Conservation (phyloP, 2,888 invertebrate species). For the Drosophila mulleri region DNA sequence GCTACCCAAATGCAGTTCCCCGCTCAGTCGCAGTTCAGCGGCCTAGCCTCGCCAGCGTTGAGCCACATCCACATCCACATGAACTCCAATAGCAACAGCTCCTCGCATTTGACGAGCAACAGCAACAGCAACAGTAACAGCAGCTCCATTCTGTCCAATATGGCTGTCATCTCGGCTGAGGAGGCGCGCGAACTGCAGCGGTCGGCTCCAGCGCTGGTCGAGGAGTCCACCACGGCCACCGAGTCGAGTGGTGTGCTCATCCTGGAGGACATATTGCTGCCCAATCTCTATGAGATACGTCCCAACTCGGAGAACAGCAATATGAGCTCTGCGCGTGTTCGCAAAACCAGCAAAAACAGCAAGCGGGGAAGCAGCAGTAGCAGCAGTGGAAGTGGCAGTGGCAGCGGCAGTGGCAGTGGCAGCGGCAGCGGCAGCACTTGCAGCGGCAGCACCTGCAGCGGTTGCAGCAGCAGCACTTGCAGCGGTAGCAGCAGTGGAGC, state of each 20-base stretch:
- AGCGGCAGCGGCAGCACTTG: background rate
- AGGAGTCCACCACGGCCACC: conserved; percentile 17
- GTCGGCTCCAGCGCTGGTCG: conserved; percentile 41
- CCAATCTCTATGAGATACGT: conserved; percentile 47
- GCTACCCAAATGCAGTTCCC: background rate
- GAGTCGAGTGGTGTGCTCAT: conserved; percentile 47
- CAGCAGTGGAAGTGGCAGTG: background rate
- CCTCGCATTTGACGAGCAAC: background rate
- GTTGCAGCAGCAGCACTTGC: conserved; percentile 1
- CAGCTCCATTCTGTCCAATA: conserved; percentile 38
- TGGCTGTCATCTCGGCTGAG: conserved; percentile 45
- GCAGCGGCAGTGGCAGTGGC: background rate
- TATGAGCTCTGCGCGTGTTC: background rate
- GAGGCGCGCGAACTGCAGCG: conserved; percentile 56
- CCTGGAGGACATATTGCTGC: conserved; percentile 63
- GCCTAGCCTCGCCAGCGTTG: background rate
- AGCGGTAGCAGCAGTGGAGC: background rate
- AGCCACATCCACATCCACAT: conserved; percentile 4
- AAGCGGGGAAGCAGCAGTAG: background rate
- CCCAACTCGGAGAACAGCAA: conserved; percentile 2
- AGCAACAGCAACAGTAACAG: conserved; percentile 24
- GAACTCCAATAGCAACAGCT: conserved; percentile 7
- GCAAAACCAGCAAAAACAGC: background rate
- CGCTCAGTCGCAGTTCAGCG: conserved; percentile 9
- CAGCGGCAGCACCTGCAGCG: background rate